Evolutionary conservation across 2,888 invertebrate genomes (phyloP).

Genomic region (Trichopoda pennipes): DNA sequence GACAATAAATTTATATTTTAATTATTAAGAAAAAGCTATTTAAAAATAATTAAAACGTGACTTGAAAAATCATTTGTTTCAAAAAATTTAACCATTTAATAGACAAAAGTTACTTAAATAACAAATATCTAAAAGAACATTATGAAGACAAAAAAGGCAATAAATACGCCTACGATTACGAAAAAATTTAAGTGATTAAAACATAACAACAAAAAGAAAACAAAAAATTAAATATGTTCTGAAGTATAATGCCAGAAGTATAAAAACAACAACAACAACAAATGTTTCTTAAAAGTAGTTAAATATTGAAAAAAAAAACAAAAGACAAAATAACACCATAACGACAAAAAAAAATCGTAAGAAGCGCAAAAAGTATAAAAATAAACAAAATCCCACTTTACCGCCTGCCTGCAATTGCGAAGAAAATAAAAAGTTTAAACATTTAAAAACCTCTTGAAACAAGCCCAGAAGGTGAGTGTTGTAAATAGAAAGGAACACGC

Average conservation of each 20-base stretch:
- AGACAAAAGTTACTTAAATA: background rate
- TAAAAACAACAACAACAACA: background rate
- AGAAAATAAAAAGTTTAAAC: slow-evolving; percentile 3
- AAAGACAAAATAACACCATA: background rate
- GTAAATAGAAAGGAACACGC: background rate
- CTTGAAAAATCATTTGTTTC: background rate
- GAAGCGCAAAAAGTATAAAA: too few species aligned
- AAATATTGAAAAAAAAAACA: background rate
- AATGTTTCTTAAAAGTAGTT: slow-evolving; percentile 9
- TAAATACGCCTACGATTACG: background rate
- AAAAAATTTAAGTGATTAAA: slow-evolving; percentile 14
- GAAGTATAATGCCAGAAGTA: background rate
- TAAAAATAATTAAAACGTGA: slow-evolving; percentile 14
- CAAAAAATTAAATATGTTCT: background rate
- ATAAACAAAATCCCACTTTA: background rate
- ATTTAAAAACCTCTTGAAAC: background rate
- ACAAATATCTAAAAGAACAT: too few species aligned
- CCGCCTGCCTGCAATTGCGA: background rate
- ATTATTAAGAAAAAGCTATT: background rate
- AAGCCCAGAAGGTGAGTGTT: slow-evolving; percentile 5
- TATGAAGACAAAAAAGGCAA: background rate
- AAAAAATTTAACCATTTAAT: background rate
- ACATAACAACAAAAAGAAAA: too few species aligned
- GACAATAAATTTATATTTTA: slow-evolving; percentile 11
- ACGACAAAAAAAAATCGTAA: background rate